Conservation (phyloP, 2,113 vertebrate species). For the Neofelis nebulosa region DNA sequence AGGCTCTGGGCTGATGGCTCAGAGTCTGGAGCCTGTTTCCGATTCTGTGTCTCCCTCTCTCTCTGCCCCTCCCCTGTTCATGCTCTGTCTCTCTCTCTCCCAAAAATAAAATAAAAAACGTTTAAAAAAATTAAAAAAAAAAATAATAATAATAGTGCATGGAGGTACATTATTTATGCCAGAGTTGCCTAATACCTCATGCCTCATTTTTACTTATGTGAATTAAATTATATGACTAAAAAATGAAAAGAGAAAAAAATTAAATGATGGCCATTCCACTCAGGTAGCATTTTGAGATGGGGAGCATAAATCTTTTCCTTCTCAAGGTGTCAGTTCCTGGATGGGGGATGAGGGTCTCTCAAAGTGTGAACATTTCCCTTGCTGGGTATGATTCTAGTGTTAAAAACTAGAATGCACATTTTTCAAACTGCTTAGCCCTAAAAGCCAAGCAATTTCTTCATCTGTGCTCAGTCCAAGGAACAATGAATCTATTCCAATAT, state of each 20-base stretch:
- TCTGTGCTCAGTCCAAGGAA: not conserved
- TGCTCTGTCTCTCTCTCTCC: too few species aligned
- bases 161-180: not conserved
- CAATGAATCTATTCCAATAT: not conserved
- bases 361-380: not conserved
- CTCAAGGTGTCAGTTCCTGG: not conserved
- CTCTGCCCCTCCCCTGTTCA: too few species aligned
- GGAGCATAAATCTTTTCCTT: not conserved
- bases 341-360: not conserved
- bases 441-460: not conserved
- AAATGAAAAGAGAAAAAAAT: not conserved
- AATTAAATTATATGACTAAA: not conserved
- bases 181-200: not conserved
- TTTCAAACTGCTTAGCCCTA: not conserved
- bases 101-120: too few species aligned
- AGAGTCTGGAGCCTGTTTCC: too few species aligned
- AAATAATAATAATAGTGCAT: not conserved
- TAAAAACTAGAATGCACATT: not conserved
- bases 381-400: not conserved
- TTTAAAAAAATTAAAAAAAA: too few species aligned
- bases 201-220: not conserved
- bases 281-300: not conserved
- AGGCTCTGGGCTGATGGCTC: too few species aligned
- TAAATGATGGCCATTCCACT: not conserved
- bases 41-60: too few species aligned